Evolutionary conservation across 1,140 invertebrate genomes (phyloP).

Genomic region (Brachionus calyciflorus): DNA sequence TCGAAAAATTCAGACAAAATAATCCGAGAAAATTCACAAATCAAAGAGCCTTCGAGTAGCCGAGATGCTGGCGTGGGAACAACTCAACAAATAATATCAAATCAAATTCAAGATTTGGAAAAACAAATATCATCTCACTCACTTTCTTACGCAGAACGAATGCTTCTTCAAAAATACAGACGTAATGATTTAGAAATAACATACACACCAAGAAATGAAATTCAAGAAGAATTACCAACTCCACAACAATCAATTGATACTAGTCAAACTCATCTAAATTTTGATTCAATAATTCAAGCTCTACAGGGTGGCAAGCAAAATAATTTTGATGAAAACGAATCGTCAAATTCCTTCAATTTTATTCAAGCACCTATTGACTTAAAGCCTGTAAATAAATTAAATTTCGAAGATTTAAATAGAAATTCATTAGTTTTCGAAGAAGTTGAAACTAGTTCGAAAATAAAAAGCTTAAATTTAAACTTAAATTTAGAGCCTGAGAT

Average conservation of each 20-base stretch:
- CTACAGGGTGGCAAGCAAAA: background rate
- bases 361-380: background rate
- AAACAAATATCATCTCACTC: background rate
- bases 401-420: background rate
- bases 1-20: background rate
- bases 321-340: no score
- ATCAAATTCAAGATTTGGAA: constrained; percentile 32
- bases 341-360: no score
- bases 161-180: constrained; percentile 57
- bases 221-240: background rate
- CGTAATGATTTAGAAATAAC: constrained; percentile 51
- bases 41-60: background rate
- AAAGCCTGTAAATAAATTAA: background rate
- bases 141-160: constrained; percentile 54
- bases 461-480: background rate
- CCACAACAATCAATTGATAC: background rate
- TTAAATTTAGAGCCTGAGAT: constrained; percentile 7
- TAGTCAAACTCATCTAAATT: background rate
- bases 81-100: background rate
- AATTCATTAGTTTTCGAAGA: constrained; percentile 14
- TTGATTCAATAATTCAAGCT: constrained; percentile 11
- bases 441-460: background rate
- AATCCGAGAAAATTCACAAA: background rate
- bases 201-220: background rate
- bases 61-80: constrained; percentile 17